Evolutionary conservation across 1,140 invertebrate species (phyloP), one percentile per base, ranked within the genome.

Genomic region (Bilobella aurantiaca): DNA sequence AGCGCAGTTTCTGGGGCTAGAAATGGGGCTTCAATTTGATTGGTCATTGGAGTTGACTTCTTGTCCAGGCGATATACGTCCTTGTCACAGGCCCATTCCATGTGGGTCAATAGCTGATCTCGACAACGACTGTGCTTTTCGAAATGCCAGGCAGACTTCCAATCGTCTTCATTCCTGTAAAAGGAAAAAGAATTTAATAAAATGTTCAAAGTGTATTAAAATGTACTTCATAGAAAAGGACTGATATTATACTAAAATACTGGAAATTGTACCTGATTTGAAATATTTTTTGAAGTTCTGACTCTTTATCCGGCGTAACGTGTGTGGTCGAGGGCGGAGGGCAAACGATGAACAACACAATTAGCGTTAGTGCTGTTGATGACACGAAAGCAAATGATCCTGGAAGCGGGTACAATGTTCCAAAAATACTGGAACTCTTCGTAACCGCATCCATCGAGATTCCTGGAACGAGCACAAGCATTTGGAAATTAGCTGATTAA

Each of bases 31-130:
- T 66, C 34, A 8, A 8, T 18, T 42, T 42, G 34, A 42, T 18
- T 42, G 1, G 27, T 18, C 29, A 21, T 53, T 28, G 53, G 30
- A n/a, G n/a, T n/a, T n/a, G n/a, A n/a, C 57, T 65, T 68, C 62
- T 74, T 72, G 65, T 72, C 80, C 64, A 82, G 66, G 5, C 80
- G 74, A 69, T 83, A 84, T 62, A 84, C 82, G 69, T 83, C 82
- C 73, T 83, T 84, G 68, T 82, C 77, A 68, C 82, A 84, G 27
- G 82, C 82, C 82, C 82, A 83, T 62, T 79, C 80, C 47, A 84
- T 75, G 66, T 84, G 82, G 12, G 76, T 75, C 8, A 81, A 71
- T 14, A 84, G 74, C 63, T 82, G 79, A 65, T 82, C 79, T 1
- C 82, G 77, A 73, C 82, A 83, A 12, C 82, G 76, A 2, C 79